These are phyloP conservation scores for Euwallacea similis DNA, from an alignment of 1,140 invertebrate species.

Conservation along the genomic window DNA sequence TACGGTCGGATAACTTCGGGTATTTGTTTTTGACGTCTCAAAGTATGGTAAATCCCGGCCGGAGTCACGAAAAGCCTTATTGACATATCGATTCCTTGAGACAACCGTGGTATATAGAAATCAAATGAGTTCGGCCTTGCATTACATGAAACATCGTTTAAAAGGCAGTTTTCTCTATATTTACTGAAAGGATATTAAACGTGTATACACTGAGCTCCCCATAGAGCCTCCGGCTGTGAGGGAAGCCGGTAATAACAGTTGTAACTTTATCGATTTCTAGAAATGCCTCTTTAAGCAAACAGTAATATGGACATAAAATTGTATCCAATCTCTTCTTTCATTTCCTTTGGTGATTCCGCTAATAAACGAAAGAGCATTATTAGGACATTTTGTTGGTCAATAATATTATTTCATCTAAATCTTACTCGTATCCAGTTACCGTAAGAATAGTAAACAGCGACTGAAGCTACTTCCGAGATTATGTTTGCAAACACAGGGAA, in stretches of 20 bases:
- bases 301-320: slow-evolving; percentile 12
- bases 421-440: no score
- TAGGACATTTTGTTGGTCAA: background rate
- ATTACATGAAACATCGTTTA: background rate
- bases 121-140: background rate
- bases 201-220: background rate
- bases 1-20: slow-evolving; percentile 5
- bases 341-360: slow-evolving; percentile 7
- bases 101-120: background rate
- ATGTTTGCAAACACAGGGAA: background rate
- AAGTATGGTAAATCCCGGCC: slow-evolving; percentile 2
- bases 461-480: background rate
- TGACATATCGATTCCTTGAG: background rate
- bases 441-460: no score
- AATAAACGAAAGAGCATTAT: slow-evolving; percentile 3
- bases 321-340: slow-evolving; percentile 13
- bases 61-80: background rate
- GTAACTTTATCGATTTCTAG: slow-evolving; percentile 12
- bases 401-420: no score
- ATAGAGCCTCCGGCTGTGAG: background rate
- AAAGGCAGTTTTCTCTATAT: background rate
- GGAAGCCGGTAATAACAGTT: slow-evolving; percentile 14
- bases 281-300: slow-evolving; percentile 12
- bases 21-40: slow-evolving; percentile 9
- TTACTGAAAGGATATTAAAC: slow-evolving; percentile 7